Evolutionary conservation across 2,888 invertebrate species (phyloP).

Genomic region (Coleophora flavipennella): DNA sequence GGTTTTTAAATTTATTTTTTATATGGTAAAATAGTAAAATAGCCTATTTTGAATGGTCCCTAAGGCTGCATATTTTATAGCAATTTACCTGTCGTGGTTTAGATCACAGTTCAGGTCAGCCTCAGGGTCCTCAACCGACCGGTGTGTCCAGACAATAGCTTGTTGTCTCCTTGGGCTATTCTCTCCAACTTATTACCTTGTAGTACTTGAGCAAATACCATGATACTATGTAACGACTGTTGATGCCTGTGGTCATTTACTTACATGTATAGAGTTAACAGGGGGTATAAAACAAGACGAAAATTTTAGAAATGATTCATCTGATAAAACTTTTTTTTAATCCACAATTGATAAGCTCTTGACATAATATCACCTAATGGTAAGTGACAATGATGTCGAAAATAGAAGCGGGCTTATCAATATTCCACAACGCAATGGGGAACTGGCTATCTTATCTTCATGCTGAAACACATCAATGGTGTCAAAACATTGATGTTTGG

Average conservation of each 20-base stretch:
- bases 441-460: too few relatives aligned
- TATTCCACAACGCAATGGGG: too few relatives aligned
- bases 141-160: constrained; percentile 31
- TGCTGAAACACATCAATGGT: too few relatives aligned
- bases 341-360: too few relatives aligned
- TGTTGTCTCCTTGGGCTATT: constrained; percentile 31
- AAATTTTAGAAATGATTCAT: too few relatives aligned
- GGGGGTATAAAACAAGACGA: too few relatives aligned
- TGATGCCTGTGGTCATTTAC: constrained; percentile 13
- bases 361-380: too few relatives aligned
- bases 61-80: constrained; percentile 20
- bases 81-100: constrained; percentile 28
- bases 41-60: constrained; percentile 2
- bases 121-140: constrained; percentile 38
- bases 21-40: too few relatives aligned
- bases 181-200: constrained; percentile 41
- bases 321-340: too few relatives aligned
- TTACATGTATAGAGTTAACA: not conserved
- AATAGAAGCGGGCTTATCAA: too few relatives aligned
- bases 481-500: too few relatives aligned
- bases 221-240: constrained; percentile 32
- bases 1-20: constrained; percentile 14
- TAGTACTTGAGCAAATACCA: constrained; percentile 50
- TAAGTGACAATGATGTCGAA: too few relatives aligned
- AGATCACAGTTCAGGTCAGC: constrained; percentile 34